A percentile compares a stretch with the other conserved stretches of the same genome.
phyloP scores from a whole-genome alignment of 2,113 vertebrate genomes.

The Genyomyrus donnyi region DNA sequence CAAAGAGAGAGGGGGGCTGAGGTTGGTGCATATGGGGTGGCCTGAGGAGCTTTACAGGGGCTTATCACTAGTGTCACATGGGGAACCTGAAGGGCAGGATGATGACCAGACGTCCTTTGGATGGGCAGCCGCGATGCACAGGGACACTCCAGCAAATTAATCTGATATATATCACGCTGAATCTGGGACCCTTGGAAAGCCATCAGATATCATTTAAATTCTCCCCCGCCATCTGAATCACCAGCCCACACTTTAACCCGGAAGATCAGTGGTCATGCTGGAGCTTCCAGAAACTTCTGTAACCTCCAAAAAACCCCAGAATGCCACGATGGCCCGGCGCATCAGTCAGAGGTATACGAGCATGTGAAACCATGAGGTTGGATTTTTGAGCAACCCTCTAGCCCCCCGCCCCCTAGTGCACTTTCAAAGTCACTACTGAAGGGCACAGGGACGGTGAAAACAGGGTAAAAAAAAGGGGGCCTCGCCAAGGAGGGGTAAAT shows the following conservation, averaged over 20 bases:
- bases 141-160: background rate
- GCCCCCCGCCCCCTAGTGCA: slow-evolving; percentile 21
- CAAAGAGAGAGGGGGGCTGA: background rate
- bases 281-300: background rate
- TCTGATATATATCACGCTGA: background rate
- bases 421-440: slow-evolving; percentile 80
- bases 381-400: background rate
- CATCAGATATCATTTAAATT: background rate
- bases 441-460: slow-evolving; percentile 65
- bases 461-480: slow-evolving; percentile 50
- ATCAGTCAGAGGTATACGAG: background rate
- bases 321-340: background rate
- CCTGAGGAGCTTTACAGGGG: background rate
- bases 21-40: background rate
- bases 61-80: background rate
- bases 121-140: background rate
- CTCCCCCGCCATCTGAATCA: background rate
- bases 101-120: background rate
- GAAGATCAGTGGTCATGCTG: background rate
- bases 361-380: background rate
- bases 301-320: background rate
- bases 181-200: background rate
- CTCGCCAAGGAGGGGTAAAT: slow-evolving; percentile 83
- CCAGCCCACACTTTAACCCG: background rate
- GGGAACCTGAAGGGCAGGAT: background rate